A percentile compares a stretch with the other conserved stretches of the same genome.
phyloP scores from a whole-genome alignment of 2,113 vertebrate genomes.

The Psammodynastes pulverulentus region DNA sequence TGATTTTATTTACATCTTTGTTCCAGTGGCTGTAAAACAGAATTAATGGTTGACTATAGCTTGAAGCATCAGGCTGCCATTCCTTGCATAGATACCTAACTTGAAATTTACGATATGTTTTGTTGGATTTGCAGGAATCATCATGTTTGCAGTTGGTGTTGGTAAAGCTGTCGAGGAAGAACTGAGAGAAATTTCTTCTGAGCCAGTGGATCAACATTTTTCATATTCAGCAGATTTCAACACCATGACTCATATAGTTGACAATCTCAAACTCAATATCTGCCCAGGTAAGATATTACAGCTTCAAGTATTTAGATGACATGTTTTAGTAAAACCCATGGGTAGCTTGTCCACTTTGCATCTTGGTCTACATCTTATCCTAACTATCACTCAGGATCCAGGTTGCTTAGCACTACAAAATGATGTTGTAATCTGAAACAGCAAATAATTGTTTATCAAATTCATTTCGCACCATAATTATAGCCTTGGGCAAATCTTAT shows the following conservation, averaged over 20 bases:
- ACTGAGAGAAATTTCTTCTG: constrained; percentile 87
- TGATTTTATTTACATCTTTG: neutral
- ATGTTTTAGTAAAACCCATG: neutral
- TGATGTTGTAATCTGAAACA: neutral
- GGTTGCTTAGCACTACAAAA: neutral
- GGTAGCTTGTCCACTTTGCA: neutral
- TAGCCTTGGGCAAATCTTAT: neutral
- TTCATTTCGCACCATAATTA: neutral
- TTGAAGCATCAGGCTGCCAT: neutral
- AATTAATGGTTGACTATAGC: neutral
- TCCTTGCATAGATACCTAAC: neutral
- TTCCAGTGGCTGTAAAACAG: neutral
- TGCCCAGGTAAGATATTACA: constrained; percentile 80
- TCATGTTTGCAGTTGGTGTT: constrained; percentile 94
- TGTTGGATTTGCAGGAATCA: constrained; percentile 74
- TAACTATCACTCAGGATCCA: neutral
- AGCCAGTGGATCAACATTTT: constrained; percentile 89
- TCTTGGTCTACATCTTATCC: neutral
- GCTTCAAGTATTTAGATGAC: neutral
- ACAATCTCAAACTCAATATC: constrained; percentile 91
- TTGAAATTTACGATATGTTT: neutral
- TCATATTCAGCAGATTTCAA: constrained; percentile 90
- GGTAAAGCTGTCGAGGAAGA: constrained; percentile 95
- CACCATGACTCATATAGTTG: constrained; percentile 88
- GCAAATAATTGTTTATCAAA: neutral